A percentile compares a stretch with the other conserved stretches of the same genome.
These are phyloP conservation scores for Macrobrachium rosenbergii DNA, from an alignment of 1,140 invertebrate species.

Conservation along the genomic window DNA sequence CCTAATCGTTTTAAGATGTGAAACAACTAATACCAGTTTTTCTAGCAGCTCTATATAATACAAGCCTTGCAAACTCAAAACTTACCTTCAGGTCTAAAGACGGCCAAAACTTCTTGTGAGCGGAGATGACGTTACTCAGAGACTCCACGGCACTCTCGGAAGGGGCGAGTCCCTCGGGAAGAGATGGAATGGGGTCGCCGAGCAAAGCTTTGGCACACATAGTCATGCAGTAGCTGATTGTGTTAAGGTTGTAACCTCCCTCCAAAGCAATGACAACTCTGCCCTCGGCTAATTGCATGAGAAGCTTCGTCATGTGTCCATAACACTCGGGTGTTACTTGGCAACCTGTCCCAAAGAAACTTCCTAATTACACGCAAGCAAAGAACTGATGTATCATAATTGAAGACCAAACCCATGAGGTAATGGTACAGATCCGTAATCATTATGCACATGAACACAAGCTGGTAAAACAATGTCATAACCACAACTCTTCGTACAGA, in stretches of 20 bases:
- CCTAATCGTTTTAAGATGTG: too few relatives aligned
- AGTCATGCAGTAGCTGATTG: slow-evolving; percentile 86
- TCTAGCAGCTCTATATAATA: too few relatives aligned
- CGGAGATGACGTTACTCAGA: slow-evolving; percentile 80
- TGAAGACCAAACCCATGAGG: too few relatives aligned
- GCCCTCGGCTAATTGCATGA: slow-evolving; percentile 86
- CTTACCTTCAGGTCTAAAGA: slow-evolving; percentile 73
- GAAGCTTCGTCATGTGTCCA: slow-evolving; percentile 88
- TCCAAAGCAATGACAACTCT: slow-evolving; percentile 87
- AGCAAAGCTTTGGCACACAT: slow-evolving; percentile 89
- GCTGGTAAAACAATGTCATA: too few relatives aligned
- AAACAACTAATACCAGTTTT: too few relatives aligned
- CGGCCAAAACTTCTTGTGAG: slow-evolving; percentile 82
- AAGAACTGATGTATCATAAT: too few relatives aligned
- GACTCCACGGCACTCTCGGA: slow-evolving; percentile 74
- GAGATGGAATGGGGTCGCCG: slow-evolving; percentile 83
- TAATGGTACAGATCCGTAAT: too few relatives aligned
- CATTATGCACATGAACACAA: too few relatives aligned
- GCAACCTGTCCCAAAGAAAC: slow-evolving; percentile 71
- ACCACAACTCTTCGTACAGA: too few relatives aligned
- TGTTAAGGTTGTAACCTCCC: slow-evolving; percentile 93
- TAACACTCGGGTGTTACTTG: slow-evolving; percentile 89
- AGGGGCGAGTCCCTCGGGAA: slow-evolving; percentile 70
- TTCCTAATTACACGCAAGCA: too few relatives aligned
- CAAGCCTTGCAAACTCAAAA: too few relatives aligned